Conservation (phyloP, 2,888 invertebrate genomes). For the Tupiocoris notatus region DNA sequence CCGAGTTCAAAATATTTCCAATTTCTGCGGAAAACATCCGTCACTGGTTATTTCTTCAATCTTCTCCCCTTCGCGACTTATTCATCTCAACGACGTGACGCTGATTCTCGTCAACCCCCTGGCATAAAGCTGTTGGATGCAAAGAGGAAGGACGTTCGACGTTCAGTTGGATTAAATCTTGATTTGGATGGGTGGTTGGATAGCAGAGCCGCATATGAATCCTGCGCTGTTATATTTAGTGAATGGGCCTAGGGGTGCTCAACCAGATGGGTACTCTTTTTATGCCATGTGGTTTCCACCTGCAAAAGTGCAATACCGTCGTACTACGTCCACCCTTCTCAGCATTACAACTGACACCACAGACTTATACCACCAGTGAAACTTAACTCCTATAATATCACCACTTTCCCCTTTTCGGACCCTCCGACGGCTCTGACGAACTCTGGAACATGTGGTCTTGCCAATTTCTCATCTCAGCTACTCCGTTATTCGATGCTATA, state of each 20-base stretch:
- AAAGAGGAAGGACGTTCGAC: too few relatives aligned
- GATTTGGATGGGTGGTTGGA: neutral
- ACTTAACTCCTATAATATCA: constrained; percentile 17
- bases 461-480: too few relatives aligned
- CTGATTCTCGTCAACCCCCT: too few relatives aligned
- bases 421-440: too few relatives aligned
- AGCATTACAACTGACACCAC: neutral
- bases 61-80: too few relatives aligned
- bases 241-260: constrained; percentile 19
- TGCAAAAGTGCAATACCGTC: constrained; percentile 6
- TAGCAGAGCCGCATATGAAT: constrained; percentile 40
- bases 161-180: neutral
- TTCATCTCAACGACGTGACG: too few relatives aligned
- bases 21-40: too few relatives aligned
- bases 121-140: too few relatives aligned
- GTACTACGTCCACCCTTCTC: neutral
- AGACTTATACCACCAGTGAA: constrained; percentile 6
- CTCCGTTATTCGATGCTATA: too few relatives aligned
- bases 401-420: neutral
- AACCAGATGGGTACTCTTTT: constrained; percentile 35
- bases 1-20: too few relatives aligned
- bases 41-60: too few relatives aligned
- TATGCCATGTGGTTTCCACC: constrained; percentile 39
- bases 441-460: too few relatives aligned
- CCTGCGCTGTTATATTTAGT: constrained; percentile 34